Conservation (phyloP, 2,113 vertebrate genomes). For the Apodemus sylvaticus region DNA sequence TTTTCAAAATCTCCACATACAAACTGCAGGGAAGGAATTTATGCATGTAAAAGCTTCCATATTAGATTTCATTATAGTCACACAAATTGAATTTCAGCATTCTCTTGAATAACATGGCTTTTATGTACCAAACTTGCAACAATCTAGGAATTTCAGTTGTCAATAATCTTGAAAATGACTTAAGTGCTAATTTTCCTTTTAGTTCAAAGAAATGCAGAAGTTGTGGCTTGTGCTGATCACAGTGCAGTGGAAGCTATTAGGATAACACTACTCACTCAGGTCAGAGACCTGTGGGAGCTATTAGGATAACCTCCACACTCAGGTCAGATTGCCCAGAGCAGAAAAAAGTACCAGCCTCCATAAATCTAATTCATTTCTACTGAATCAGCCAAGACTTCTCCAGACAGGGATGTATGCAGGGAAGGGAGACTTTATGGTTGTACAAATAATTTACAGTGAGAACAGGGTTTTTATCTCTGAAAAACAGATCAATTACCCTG, state of each 20-base stretch:
- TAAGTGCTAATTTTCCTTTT: constrained; percentile 10
- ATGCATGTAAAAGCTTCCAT: neutral
- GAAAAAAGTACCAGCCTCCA: neutral
- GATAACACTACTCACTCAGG: neutral
- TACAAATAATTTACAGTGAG: neutral
- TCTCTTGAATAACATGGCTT: constrained; percentile 13
- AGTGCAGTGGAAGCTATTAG: constrained; percentile 8
- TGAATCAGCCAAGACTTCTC: constrained; percentile 16
- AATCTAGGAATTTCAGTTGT: constrained; percentile 21
- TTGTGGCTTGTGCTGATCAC: constrained; percentile 16
- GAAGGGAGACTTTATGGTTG: constrained; percentile 20
- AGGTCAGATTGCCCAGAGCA: neutral
- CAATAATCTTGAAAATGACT: neutral
- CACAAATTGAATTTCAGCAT: neutral
- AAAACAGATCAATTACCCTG: neutral
- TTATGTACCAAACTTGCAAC: neutral
- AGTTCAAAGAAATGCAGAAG: constrained; percentile 45
- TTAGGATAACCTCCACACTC: neutral
- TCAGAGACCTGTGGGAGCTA: neutral
- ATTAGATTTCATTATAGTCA: neutral
- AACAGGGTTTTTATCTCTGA: neutral
- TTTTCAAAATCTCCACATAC: constrained; percentile 20
- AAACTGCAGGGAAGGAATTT: neutral
- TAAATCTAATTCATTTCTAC: constrained; percentile 16
- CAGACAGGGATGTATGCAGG: neutral